phyloP scores from a whole-genome alignment of 2,113 vertebrate genomes.

The Acanthisitta chloris region DNA sequence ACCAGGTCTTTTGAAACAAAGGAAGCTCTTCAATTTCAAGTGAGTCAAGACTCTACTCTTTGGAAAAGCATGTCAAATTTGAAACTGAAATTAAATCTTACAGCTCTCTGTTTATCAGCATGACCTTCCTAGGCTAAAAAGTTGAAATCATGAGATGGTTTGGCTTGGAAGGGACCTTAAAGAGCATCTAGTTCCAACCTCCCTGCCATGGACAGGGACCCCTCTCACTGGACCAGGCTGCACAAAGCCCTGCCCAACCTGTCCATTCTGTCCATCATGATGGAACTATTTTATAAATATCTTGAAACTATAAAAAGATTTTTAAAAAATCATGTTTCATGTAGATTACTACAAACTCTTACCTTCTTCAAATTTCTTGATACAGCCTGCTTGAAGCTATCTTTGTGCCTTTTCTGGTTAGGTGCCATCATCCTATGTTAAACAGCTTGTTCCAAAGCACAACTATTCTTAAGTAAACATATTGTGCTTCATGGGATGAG shows the following conservation, averaged over 20 bases:
- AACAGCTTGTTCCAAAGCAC: conserved; percentile 20
- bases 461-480: conserved; percentile 40
- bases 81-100: not conserved
- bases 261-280: too few relatives aligned
- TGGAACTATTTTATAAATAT: not conserved
- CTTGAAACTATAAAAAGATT: not conserved
- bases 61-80: not conserved
- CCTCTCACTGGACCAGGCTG: too few relatives aligned
- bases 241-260: too few relatives aligned
- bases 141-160: accelerated
- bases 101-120: not conserved
- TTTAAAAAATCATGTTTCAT: not conserved
- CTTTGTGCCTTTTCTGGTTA: not conserved
- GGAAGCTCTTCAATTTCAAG: not conserved
- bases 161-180: too few relatives aligned
- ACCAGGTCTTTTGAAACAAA: not conserved
- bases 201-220: too few relatives aligned
- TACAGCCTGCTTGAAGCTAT: not conserved
- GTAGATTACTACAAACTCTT: not conserved
- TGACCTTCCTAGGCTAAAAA: not conserved
- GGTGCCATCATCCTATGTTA: not conserved
- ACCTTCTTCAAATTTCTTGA: not conserved
- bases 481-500: conserved; percentile 2
- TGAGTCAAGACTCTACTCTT: not conserved
- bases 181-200: too few relatives aligned